These are phyloP conservation scores for Cylas formicarius DNA, from an alignment of 1,140 invertebrate genomes.

Conservation along the genomic window DNA sequence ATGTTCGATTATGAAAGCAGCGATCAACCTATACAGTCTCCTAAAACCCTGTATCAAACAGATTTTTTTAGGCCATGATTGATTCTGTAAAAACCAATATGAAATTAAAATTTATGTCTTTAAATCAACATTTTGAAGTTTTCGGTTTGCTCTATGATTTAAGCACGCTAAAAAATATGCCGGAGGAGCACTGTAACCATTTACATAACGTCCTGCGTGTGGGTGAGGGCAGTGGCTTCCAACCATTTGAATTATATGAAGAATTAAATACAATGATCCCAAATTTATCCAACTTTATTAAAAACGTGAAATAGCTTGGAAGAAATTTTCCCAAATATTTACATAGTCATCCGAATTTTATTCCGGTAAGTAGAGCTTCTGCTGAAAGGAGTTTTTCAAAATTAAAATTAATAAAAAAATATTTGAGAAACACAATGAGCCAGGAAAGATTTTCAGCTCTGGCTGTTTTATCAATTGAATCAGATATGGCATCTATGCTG, in stretches of 20 bases:
- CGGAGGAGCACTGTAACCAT: slow-evolving; percentile 16
- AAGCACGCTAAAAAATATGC: slow-evolving; percentile 16
- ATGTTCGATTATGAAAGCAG: slow-evolving; percentile 25
- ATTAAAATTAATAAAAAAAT: no score
- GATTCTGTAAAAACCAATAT: slow-evolving; percentile 17
- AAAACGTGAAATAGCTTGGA: slow-evolving; percentile 15
- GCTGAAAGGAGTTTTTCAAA: no score
- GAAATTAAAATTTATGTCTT: slow-evolving; percentile 13
- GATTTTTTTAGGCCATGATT: slow-evolving; percentile 22
- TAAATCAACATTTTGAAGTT: slow-evolving; percentile 17
- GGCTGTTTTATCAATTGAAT: no score
- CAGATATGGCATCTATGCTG: no score
- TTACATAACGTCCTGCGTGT: slow-evolving; percentile 17
- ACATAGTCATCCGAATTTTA: no score
- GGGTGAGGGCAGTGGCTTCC: slow-evolving; percentile 20
- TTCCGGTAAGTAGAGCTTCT: no score
- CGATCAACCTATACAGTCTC: slow-evolving; percentile 24
- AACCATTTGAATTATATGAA: slow-evolving; percentile 23
- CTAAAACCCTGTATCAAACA: slow-evolving; percentile 20
- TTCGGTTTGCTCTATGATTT: slow-evolving; percentile 20
- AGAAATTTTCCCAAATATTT: slow-evolving; percentile 3
- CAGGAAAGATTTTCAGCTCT: no score
- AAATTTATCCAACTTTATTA: slow-evolving; percentile 18
- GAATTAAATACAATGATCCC: slow-evolving; percentile 19
- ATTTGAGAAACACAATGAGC: no score